A percentile compares a stretch with the other conserved stretches of the same genome.
These are phyloP conservation scores for Melanophora roralis DNA, from an alignment of 2,888 invertebrate species.

Conservation along the genomic window DNA sequence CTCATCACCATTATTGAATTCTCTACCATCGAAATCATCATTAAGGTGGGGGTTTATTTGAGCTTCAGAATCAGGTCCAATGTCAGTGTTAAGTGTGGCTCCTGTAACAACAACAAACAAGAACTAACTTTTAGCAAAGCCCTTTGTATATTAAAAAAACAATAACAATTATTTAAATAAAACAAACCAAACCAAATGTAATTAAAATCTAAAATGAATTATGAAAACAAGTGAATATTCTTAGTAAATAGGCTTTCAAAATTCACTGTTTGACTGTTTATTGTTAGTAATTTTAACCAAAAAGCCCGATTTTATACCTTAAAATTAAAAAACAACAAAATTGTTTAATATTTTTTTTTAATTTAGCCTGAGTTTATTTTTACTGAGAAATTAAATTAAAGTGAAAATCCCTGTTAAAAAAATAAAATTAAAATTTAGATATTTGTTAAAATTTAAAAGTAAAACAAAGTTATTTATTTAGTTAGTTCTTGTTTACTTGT, in stretches of 20 bases:
- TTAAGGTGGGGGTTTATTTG: constrained; percentile 81
- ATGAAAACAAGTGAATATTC: no score
- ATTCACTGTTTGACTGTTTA: no score
- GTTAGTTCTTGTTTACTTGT: constrained; percentile 71
- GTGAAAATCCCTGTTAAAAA: no score
- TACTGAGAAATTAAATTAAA: no score
- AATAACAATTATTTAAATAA: constrained; percentile 29
- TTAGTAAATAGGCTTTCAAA: no score
- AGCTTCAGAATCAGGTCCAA: constrained; percentile 81
- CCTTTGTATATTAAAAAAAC: constrained; percentile 48
- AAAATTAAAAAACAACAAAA: no score
- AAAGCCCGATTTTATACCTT: no score
- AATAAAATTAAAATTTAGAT: constrained; percentile 53
- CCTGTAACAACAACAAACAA: constrained; percentile 82
- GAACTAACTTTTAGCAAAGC: constrained; percentile 77
- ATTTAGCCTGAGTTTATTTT: no score
- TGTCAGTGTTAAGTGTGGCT: constrained; percentile 80
- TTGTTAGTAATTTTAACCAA: no score
- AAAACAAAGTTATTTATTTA: constrained; percentile 35
- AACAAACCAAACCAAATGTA: constrained; percentile 36
- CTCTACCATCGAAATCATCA: constrained; percentile 79
- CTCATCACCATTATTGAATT: constrained; percentile 73
- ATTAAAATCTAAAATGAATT: constrained; percentile 33
- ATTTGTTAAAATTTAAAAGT: constrained; percentile 28
- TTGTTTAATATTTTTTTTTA: no score